These are phyloP conservation scores for Scaeva pyrastri DNA, from an alignment of 2,888 invertebrate genomes.

Conservation along the genomic window DNA sequence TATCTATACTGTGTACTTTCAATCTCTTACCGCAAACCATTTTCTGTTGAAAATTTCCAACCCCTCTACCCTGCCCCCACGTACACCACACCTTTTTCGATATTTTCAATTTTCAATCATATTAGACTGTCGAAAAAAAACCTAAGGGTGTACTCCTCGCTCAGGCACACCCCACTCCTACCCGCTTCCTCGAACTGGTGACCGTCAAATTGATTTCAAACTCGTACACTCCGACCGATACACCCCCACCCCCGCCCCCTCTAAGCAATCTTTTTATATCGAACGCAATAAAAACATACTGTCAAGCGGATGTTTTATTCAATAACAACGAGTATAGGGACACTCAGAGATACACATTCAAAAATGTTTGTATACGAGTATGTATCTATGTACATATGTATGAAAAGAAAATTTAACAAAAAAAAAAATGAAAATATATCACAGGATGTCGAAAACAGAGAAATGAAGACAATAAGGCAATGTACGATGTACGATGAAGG, in stretches of 20 bases:
- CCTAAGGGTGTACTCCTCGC: not conserved
- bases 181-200: slow-evolving; percentile 6
- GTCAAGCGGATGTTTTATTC: slow-evolving; percentile 73
- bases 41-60: slow-evolving; percentile 18
- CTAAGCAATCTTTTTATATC: slow-evolving; percentile 68
- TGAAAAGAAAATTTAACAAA: not conserved
- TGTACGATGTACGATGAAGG: not conserved
- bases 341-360: slow-evolving; percentile 41
- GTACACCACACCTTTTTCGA: not conserved
- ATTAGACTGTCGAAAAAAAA: slow-evolving; percentile 59
- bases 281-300: slow-evolving; percentile 73
- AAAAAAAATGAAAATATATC: slow-evolving; percentile 25
- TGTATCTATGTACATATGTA: not conserved
- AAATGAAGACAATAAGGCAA: slow-evolving; percentile 41
- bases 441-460: slow-evolving; percentile 46
- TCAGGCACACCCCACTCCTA: not conserved
- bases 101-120: slow-evolving; percentile 70
- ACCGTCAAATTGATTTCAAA: slow-evolving; percentile 16
- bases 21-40: slow-evolving; percentile 42
- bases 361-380: slow-evolving; percentile 35
- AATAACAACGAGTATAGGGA: slow-evolving; percentile 56
- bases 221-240: not conserved
- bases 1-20: slow-evolving; percentile 3
- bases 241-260: slow-evolving; percentile 5
- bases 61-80: not conserved